Percentiles rank a stretch among this genome's conserved stretches.
These are phyloP conservation scores for Hyppa rectilinea DNA, from an alignment of 2,888 invertebrate genomes.

Conservation along the genomic window DNA sequence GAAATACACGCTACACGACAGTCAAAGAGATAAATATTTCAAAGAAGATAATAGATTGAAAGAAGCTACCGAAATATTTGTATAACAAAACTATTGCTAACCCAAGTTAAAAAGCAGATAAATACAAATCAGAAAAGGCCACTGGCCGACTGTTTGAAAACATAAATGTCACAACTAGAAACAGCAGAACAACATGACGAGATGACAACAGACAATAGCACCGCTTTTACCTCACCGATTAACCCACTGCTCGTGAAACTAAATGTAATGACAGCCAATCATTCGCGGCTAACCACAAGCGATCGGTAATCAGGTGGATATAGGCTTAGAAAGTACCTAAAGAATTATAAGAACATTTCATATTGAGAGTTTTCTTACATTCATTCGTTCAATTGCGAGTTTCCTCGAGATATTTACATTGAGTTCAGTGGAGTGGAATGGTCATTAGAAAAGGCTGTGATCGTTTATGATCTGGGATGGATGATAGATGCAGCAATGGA, in stretches of 20 bases:
- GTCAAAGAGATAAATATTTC: constrained; percentile 20
- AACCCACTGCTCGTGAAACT: constrained; percentile 60
- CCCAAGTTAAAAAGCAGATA: not conserved
- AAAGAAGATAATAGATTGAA: not conserved
- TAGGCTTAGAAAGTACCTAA: constrained; percentile 52
- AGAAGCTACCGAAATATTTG: constrained; percentile 9
- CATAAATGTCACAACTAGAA: constrained; percentile 16
- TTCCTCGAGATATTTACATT: constrained; percentile 52
- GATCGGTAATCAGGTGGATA: constrained; percentile 48
- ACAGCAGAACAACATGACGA: constrained; percentile 18
- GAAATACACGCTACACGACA: constrained; percentile 15
- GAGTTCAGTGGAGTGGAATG: constrained; percentile 54
- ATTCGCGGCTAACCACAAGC: constrained; percentile 53
- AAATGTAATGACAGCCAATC: constrained; percentile 48
- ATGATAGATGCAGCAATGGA: not conserved
- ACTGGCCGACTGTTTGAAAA: constrained; percentile 17
- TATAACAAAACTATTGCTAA: constrained; percentile 11
- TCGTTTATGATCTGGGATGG: constrained; percentile 25
- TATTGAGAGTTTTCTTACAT: constrained; percentile 45
- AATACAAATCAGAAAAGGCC: constrained; percentile 20
- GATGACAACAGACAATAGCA: constrained; percentile 33
- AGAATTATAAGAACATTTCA: constrained; percentile 51
- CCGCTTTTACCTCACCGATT: constrained; percentile 52
- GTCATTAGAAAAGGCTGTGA: constrained; percentile 54
- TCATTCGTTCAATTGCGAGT: constrained; percentile 30